Base-by-base conservation (phyloP, 2,797 vertebrate genomes). In the Typhlichthys subterraneus region DNA sequence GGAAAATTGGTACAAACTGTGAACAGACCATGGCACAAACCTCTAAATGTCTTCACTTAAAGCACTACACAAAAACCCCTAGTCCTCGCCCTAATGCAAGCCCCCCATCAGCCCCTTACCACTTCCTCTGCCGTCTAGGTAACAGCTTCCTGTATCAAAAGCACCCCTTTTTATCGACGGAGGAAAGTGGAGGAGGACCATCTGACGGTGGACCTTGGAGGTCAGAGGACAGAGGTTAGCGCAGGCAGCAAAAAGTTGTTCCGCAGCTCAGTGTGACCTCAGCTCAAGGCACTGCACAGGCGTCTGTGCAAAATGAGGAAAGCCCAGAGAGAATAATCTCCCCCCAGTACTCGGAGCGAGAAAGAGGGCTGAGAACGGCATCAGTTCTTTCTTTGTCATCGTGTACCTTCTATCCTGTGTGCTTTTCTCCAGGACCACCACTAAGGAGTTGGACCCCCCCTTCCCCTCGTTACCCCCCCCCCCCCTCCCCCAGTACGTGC, bases 1-100 rank as follows among this genome's bases (percentile, higher is more conserved):
- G 69, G 50, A 75, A 83, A 84, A 77, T 73, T 51, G 64, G 65
- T 75, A 73, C 62, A 69, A 69, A 64, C 63, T 73, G 72, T 77
- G 81, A 82, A 82, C 66, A 86, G 77, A 80, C 63, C 61, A 48
- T 61, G 62, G 45, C 73, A 55, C 68, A 77, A 65, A 57, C 47
- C 68, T 8, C 33, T 17, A 0, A 17, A 12, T 23, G 19, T 65
- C 48, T 72, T 58, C 47, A 51, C 68, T 47, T 56, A 46, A 59
- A 10, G 13, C 23, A n/a, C 2, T 33, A 33, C 53, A 67, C 13
- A 62, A 65, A 51, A 81, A 59, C 77, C 77, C 79, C 77, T 45
- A 23, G 47, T 53, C 57, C 46, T 75, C 54, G 60, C 55, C 58
- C 57, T 9, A 56, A 61, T 49, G n/a, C 1, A 31, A 11, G 17